Percentiles rank a stretch among this genome's conserved stretches.
Conservation (phyloP, 2,888 invertebrate species). For the Biston betularia region DNA sequence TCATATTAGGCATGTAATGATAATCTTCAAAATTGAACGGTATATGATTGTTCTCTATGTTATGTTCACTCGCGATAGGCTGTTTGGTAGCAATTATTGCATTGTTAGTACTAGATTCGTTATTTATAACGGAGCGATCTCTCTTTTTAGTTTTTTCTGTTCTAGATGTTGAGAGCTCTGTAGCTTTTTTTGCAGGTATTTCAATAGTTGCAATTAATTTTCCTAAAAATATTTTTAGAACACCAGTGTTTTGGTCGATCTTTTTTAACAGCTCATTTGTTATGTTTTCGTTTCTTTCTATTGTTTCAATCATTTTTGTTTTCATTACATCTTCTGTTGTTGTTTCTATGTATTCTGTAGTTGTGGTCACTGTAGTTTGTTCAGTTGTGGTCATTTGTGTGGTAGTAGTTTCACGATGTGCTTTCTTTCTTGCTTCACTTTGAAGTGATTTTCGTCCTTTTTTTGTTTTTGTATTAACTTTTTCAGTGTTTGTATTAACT, state of each 20-base stretch:
- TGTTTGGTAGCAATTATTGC: not conserved
- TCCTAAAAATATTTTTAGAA: conserved; percentile 63
- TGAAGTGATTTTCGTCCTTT: conserved; percentile 6
- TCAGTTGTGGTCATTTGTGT: conserved; percentile 42
- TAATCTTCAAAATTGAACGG: conserved; percentile 26
- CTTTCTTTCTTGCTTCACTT: conserved; percentile 5
- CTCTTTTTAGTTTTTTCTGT: not conserved
- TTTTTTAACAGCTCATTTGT: conserved; percentile 70
- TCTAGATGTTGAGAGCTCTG: not conserved
- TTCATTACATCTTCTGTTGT: conserved; percentile 32
- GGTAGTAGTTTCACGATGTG: conserved; percentile 12
- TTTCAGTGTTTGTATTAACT: conserved; percentile 44
- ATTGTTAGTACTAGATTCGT: conserved; percentile 3
- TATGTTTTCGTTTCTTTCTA: conserved; percentile 64
- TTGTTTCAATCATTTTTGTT: conserved; percentile 52
- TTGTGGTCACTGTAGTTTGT: conserved; percentile 21
- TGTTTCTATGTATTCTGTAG: conserved; percentile 29
- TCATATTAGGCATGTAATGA: conserved; percentile 31
- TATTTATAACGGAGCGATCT: not conserved
- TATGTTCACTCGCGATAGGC: not conserved
- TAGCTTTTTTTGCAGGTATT: conserved; percentile 3
- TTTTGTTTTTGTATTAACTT: conserved; percentile 42
- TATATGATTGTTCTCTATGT: not conserved
- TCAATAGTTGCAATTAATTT: conserved; percentile 58
- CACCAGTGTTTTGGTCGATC: conserved; percentile 69